Percentiles rank a stretch among this genome's conserved stretches.
These are phyloP conservation scores for Catocala nupta DNA, from an alignment of 2,888 invertebrate genomes.

Conservation along the genomic window DNA sequence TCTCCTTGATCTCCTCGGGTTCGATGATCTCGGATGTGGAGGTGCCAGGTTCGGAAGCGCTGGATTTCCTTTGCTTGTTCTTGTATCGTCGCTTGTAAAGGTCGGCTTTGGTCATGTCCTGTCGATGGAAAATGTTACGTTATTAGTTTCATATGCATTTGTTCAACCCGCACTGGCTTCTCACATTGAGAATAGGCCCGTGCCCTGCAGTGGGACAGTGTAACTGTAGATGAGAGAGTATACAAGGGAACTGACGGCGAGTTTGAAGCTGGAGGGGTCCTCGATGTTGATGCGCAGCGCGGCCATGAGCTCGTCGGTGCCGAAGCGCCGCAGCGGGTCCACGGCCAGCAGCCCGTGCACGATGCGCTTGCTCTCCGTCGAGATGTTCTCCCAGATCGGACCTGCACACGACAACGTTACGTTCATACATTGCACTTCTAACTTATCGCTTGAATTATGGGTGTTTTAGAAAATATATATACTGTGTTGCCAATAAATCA, in stretches of 20 bases:
- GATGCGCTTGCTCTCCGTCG: slow-evolving; percentile 91
- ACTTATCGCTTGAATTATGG: too few relatives aligned
- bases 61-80: slow-evolving; percentile 72
- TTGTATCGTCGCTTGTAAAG: slow-evolving; percentile 82
- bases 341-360: slow-evolving; percentile 92
- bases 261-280: slow-evolving; percentile 60
- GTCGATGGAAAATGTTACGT: slow-evolving; percentile 27
- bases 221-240: too few relatives aligned
- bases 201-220: too few relatives aligned
- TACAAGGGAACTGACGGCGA: slow-evolving; percentile 63
- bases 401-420: slow-evolving; percentile 53
- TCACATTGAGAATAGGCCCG: too few relatives aligned
- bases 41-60: slow-evolving; percentile 64
- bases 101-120: slow-evolving; percentile 85
- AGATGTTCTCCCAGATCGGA: slow-evolving; percentile 90
- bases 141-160: not conserved
- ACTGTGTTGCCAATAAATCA: too few relatives aligned
- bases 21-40: slow-evolving; percentile 56
- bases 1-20: slow-evolving; percentile 57
- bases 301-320: slow-evolving; percentile 89
- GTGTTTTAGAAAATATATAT: too few relatives aligned
- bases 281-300: slow-evolving; percentile 65
- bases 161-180: too few relatives aligned
- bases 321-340: slow-evolving; percentile 91
- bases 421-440: too few relatives aligned